Evolutionary conservation across 2,888 invertebrate genomes (phyloP).

Genomic region (Alitta virens): DNA sequence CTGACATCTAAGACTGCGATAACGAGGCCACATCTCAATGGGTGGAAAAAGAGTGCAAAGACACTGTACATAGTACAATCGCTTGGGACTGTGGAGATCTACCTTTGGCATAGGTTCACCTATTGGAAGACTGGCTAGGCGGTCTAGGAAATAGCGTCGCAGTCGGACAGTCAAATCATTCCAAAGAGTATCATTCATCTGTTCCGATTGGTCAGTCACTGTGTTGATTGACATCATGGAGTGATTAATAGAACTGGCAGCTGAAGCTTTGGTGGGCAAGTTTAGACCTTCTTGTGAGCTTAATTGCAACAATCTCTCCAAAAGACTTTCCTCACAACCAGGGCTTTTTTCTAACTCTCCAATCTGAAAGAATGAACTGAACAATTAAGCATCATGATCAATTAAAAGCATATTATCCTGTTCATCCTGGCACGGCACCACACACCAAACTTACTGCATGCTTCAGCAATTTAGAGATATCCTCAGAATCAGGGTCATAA

Average conservation of each 20-base stretch:
- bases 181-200: conserved; percentile 40
- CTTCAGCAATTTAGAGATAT: conserved; percentile 41
- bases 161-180: conserved; percentile 34
- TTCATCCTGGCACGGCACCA: background rate
- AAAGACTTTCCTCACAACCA: conserved; percentile 47
- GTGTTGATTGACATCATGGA: conserved; percentile 48
- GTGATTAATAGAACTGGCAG: conserved; percentile 31
- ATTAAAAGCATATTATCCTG: background rate
- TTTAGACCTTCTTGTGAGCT: conserved; percentile 49
- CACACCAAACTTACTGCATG: conserved; percentile 38
- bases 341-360: conserved; percentile 35
- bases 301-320: conserved; percentile 43
- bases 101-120: conserved; percentile 26
- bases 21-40: conserved; percentile 41
- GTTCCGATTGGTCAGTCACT: conserved; percentile 43
- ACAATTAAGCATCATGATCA: background rate
- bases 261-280: conserved; percentile 37
- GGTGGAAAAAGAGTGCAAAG: conserved; percentile 40
- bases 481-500: conserved; percentile 49
- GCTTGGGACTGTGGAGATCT: conserved; percentile 33
- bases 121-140: conserved; percentile 38
- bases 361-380: background rate
- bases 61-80: conserved; percentile 45
- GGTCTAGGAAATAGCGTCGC: conserved; percentile 38
- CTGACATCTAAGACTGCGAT: conserved; percentile 37